Conservation (phyloP, 2,113 vertebrate species). For the Myanophis thanlyinensis region DNA sequence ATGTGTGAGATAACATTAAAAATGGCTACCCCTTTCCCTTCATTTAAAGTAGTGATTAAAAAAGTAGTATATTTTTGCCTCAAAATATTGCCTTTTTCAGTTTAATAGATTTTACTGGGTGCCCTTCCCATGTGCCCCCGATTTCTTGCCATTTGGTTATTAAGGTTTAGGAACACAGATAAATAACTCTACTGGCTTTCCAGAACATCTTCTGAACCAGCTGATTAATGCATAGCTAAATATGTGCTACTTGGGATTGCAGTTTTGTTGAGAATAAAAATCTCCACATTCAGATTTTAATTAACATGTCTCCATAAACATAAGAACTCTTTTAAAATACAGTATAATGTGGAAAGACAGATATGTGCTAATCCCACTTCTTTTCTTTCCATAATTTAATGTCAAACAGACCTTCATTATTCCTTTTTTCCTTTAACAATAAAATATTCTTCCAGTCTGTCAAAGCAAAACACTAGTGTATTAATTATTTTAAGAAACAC, state of each 20-base stretch:
- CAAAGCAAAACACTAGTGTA: background rate
- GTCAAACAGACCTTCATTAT: background rate
- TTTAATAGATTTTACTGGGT: background rate
- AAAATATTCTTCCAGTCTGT: background rate
- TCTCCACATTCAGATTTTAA: background rate
- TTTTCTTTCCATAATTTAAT: background rate
- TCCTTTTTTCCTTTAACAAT: background rate
- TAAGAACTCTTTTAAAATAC: background rate
- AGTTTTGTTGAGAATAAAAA: background rate
- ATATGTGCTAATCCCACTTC: background rate
- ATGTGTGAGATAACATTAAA: background rate
- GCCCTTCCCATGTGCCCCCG: fast-evolving
- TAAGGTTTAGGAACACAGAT: background rate
- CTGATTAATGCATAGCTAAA: background rate
- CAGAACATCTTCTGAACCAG: background rate
- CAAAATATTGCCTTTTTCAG: background rate
- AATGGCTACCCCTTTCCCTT: background rate
- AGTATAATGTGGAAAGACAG: background rate
- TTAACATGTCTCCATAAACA: background rate
- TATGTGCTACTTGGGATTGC: background rate
- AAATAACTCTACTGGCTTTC: background rate
- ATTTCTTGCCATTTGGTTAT: background rate
- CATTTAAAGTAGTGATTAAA: background rate
- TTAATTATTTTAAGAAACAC: background rate
- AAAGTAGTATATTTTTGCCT: background rate